These are phyloP conservation scores for Numida meleagris DNA, from an alignment of 2,113 vertebrate genomes.

Conservation along the genomic window DNA sequence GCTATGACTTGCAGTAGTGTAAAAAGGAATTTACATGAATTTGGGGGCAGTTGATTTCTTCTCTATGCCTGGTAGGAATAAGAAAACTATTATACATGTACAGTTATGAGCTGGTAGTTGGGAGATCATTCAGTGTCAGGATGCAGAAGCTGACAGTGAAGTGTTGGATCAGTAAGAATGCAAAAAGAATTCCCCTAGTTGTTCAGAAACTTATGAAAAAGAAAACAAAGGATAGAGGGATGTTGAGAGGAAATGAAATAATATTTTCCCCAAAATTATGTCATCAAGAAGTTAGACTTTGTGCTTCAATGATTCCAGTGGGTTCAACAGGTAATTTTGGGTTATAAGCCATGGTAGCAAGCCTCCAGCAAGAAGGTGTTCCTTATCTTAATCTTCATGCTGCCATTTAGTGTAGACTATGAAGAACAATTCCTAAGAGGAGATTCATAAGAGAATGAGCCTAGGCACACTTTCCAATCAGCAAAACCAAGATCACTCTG, in stretches of 20 bases:
- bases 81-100: background rate
- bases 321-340: background rate
- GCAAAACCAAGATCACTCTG: background rate
- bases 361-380: background rate
- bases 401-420: background rate
- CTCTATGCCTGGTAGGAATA: background rate
- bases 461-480: background rate
- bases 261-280: background rate
- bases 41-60: background rate
- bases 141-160: background rate
- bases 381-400: background rate
- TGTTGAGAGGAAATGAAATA: background rate
- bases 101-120: background rate
- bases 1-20: background rate
- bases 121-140: background rate
- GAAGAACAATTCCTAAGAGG: background rate
- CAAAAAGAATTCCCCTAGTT: background rate
- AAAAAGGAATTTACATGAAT: background rate
- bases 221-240: background rate
- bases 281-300: background rate
- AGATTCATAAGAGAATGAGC: background rate
- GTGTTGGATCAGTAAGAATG: background rate
- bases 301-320: background rate
- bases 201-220: background rate
- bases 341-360: background rate